These are phyloP conservation scores for Melanotaenia pygmaea DNA, from an alignment of 2,797 vertebrate genomes.

Conservation along the genomic window DNA sequence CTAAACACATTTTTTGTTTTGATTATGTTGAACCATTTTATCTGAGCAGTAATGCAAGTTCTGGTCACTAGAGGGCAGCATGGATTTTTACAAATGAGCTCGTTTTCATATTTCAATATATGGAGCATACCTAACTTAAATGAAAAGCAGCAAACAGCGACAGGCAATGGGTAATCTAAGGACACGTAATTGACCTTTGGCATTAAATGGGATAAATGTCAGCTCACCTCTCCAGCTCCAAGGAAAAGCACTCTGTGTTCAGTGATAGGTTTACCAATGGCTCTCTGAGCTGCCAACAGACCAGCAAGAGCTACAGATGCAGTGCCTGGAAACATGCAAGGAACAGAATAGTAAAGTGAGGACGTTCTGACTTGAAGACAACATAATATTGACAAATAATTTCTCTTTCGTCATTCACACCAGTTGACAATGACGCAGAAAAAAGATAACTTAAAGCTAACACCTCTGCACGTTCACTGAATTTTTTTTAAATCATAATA, in stretches of 20 bases:
- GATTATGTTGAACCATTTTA: not conserved
- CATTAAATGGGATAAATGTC: not conserved
- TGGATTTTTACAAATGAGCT: not conserved
- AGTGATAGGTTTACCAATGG: conserved; percentile 86
- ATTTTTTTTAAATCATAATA: not conserved
- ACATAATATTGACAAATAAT: not conserved
- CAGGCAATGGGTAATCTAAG: not conserved
- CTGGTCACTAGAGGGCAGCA: conserved; percentile 16
- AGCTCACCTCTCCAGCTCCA: conserved; percentile 94
- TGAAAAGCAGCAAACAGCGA: not conserved
- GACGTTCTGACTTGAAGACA: not conserved
- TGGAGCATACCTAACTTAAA: not conserved
- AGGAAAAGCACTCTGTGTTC: conserved; percentile 94
- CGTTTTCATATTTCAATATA: not conserved
- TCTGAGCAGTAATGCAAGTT: not conserved
- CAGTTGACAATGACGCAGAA: not conserved
- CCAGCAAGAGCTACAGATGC: conserved; percentile 94
- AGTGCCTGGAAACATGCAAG: conserved; percentile 84
- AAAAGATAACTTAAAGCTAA: not conserved
- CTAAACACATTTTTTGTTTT: not conserved
- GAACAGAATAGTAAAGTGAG: conserved; percentile 9
- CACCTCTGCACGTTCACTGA: no score
- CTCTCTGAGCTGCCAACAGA: conserved; percentile 90
- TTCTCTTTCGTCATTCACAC: not conserved
- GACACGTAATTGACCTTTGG: not conserved